Evolutionary conservation across 2,113 vertebrate genomes (phyloP).

Genomic region (Papio anubis): DNA sequence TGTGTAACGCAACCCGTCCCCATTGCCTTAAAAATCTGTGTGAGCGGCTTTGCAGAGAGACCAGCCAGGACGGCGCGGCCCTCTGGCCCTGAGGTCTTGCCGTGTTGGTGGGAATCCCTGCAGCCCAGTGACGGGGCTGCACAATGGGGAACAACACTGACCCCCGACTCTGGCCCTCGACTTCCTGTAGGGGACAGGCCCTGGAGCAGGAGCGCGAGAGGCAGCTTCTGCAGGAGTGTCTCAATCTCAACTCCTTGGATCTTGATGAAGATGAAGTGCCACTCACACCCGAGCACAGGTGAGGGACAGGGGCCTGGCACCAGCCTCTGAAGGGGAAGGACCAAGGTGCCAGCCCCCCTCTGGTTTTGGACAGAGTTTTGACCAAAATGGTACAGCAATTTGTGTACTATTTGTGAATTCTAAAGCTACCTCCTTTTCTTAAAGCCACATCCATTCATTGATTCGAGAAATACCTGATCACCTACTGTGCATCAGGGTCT

Average conservation of each 20-base stretch:
- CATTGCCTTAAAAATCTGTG: background rate
- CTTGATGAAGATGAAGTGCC: background rate
- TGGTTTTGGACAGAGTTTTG: background rate
- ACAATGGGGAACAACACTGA: background rate
- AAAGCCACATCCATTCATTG: background rate
- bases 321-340: background rate
- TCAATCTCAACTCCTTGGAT: fast-evolving
- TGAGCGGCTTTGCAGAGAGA: background rate
- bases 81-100: background rate
- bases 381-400: background rate
- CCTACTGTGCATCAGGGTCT: background rate
- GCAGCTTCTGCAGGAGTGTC: background rate
- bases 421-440: background rate
- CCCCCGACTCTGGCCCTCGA: background rate
- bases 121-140: fast-evolving
- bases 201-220: conserved; percentile 18
- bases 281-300: conserved; percentile 62
- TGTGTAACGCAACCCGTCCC: background rate
- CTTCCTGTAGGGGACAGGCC: conserved; percentile 47
- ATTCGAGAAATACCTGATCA: background rate
- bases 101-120: fast-evolving
- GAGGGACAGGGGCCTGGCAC: background rate
- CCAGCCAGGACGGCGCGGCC: fast-evolving
- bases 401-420: background rate
- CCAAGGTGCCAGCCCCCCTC: background rate